Base-by-base conservation (phyloP, 2,888 invertebrate species). In the Amblyjoppa fuscipennis region DNA sequence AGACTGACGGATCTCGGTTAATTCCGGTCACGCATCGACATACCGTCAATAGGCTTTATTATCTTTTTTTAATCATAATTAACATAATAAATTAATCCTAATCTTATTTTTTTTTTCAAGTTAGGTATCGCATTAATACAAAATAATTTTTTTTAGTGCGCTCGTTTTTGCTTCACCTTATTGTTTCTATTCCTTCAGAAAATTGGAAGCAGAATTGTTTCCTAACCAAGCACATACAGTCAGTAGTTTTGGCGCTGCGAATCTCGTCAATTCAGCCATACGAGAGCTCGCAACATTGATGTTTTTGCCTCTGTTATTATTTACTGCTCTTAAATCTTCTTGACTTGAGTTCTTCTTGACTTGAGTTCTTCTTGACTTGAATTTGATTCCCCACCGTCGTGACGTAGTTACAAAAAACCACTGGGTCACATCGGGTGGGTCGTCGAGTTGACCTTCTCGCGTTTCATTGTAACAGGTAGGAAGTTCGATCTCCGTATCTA, bases 401-500 rank as follows among this genome's bases (percentile, higher is more conserved):
- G 5, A 0, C 25, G 16, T 64, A 13, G 16, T 69, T 9, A 11
- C 34, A 16, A 56, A 76, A 53, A 76, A 68, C 28, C 64, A 25
- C 13, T 31, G n/a, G 53, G 41, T 25, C 49, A 69, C 61, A 45
- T 38, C n/a, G 3, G 16, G 3, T 49, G 45, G 68, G 49, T 74
- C 13, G 4, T 25, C 28, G 49, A 25, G 53, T 56, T 49, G 71
- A 80, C 61, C 68, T 77, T 68, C 45, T 51, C 16, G 38, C 41
- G 73, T 53, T 71, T 70, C n/a, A 51, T 81, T 38, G 31, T 70
- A 51, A 95, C 95, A 79, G 96, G 96, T 0, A 94, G 95, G 88
- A 96, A 96, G 92, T 96, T 96, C 91, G 96, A 96, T 91, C 93
- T 96, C n/a, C 92, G 96, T 9, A 94, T 96, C 84, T 96, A 96